Evolutionary conservation across 1,140 invertebrate genomes (phyloP), one percentile per base, ranked within the genome.

Genomic region (Rhyzopertha dominica): DNA sequence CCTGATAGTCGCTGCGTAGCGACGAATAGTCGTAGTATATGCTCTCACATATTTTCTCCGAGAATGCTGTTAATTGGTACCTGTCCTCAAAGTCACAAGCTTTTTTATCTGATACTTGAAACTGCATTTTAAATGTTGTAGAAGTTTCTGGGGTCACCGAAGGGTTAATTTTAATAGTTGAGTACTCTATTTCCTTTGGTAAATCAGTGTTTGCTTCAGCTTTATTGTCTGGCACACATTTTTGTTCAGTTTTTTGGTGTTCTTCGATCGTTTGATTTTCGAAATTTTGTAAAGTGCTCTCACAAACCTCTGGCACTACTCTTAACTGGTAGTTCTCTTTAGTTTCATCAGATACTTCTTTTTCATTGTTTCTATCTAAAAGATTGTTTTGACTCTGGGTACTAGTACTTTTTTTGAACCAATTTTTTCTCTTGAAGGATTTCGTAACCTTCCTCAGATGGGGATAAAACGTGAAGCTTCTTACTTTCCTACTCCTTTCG

Each of bases 121-220:
- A 56, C 30, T 62, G 54, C 51, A 61, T 45, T 43, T 52, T 56
- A 12, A n/a, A n/a, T n/a, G 19, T 35, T 35, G 13, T 17, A 13
- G 19, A 10, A 17, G 16, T 19, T 16, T 23, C 7, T 39, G 5
- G 8, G 9, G 25, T 43, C 10, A 32, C 24, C 17, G 17, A 43
- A 12, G 5, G 13, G 31, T 36, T 47, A 30, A 43, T 30, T 24
- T 43, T 44, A 12, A 56, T 48, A 13, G 41, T 58, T 16, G 62
- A 62, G 52, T 65, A 64, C 46, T 66, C 64, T 18, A 66, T 55
- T 44, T 65, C 62, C 45, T 62, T 63, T n/a, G 64, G 56, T 43
- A 66, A 46, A 34, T 61, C 58, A 5, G 51, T 19, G 35, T 53
- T 54, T 35, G 43, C 23, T 24, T 47, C 32, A 42, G 43, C 23